phyloP scores from a whole-genome alignment of 1,140 invertebrate species.

The Polypedilum pembai region DNA sequence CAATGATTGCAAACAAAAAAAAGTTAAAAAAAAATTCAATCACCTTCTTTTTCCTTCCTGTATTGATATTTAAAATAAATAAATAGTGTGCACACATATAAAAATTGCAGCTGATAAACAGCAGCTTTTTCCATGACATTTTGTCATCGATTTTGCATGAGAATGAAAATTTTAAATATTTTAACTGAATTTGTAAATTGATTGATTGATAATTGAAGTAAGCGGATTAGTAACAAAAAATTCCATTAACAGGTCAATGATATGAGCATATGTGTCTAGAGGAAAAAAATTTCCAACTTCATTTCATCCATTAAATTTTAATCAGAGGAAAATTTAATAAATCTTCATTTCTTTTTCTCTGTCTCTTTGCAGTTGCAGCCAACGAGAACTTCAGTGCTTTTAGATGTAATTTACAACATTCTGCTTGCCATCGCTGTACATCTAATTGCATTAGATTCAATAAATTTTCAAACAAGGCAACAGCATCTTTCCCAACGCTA shows the following conservation, averaged over 20 bases:
- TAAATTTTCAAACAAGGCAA: neutral
- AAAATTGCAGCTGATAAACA: too few species aligned
- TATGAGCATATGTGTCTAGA: neutral
- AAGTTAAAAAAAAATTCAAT: too few species aligned
- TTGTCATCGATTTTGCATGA: neutral
- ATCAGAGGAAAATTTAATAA: neutral
- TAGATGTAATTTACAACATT: neutral
- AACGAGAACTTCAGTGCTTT: too few species aligned
- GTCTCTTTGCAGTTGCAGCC: too few species aligned
- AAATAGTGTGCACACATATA: too few species aligned
- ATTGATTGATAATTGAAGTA: conserved; percentile 6
- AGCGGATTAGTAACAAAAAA: neutral
- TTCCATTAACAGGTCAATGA: conserved; percentile 10
- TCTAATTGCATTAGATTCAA: conserved; percentile 11
- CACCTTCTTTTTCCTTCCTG: too few species aligned
- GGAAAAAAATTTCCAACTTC: neutral
- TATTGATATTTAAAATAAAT: too few species aligned
- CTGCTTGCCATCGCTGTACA: neutral
- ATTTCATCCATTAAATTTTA: neutral
- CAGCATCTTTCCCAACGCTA: neutral
- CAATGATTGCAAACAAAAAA: too few species aligned
- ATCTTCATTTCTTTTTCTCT: neutral
- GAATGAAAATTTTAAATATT: neutral
- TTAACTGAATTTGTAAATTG: neutral
- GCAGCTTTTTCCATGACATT: neutral